Percentiles rank a stretch among this genome's conserved stretches.
Evolutionary conservation across 53 echinoderm and acorn worm genomes (phyloP).

Genomic region (Glandiceps talaboti): DNA sequence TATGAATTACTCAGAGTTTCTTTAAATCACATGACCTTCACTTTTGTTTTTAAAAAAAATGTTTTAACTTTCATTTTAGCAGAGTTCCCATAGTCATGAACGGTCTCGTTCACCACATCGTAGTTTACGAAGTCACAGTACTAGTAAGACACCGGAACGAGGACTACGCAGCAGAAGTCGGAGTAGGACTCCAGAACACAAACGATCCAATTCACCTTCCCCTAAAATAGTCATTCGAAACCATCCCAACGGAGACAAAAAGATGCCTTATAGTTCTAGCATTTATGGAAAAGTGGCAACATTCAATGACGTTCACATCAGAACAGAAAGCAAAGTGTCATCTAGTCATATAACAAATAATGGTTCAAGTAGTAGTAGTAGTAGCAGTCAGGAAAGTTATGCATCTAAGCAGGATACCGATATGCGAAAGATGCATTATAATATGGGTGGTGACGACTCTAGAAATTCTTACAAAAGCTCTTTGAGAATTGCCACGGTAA

Average conservation of each 20-base stretch:
- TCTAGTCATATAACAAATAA: too few species aligned
- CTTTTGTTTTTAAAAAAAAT: too few species aligned
- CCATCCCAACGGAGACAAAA: not conserved
- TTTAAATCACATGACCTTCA: too few species aligned
- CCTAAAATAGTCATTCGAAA: not conserved
- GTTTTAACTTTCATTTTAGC: too few species aligned
- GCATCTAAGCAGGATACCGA: not conserved
- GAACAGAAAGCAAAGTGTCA: not conserved
- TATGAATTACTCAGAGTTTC: too few species aligned
- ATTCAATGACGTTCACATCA: constrained; percentile 17
- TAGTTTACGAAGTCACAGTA: not conserved
- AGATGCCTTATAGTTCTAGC: constrained; percentile 5
- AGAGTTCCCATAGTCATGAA: not conserved
- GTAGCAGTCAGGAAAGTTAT: not conserved
- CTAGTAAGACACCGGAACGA: not conserved
- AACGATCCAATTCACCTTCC: not conserved
- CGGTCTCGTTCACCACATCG: not conserved
- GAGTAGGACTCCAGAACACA: not conserved
- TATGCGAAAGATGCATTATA: not conserved
- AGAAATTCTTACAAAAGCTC: not conserved
- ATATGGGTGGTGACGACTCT: not conserved
- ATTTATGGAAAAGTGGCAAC: constrained; percentile 31
- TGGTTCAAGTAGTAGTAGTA: not conserved
- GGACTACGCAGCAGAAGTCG: not conserved
- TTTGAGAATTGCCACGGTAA: not conserved